A percentile compares a stretch with the other conserved stretches of the same genome.
phyloP scores from a whole-genome alignment of 2,888 invertebrate species.

The Tupiocoris notatus region DNA sequence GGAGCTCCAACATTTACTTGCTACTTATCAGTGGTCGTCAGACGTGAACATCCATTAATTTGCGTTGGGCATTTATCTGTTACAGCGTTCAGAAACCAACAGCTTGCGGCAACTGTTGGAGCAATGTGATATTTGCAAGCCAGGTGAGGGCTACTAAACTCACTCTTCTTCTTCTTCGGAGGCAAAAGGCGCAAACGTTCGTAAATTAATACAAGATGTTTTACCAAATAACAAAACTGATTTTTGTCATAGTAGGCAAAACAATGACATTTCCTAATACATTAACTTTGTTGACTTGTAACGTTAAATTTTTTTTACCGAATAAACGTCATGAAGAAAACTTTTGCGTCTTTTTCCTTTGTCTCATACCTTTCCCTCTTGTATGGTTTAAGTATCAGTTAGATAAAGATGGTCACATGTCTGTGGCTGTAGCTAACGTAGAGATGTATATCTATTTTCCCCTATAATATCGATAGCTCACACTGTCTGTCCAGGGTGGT shows the following conservation, averaged over 20 bases:
- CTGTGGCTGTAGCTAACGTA: no score
- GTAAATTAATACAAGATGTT: not conserved
- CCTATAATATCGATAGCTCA: no score
- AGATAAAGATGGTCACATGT: no score
- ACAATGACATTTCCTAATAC: not conserved
- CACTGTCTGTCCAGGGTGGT: no score
- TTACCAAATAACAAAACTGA: not conserved
- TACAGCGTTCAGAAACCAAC: constrained; percentile 64
- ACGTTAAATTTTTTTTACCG: constrained; percentile 5
- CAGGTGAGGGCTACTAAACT: constrained; percentile 49
- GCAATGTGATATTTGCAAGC: constrained; percentile 72
- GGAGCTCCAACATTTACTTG: no score
- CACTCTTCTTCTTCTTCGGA: constrained; percentile 49
- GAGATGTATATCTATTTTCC: no score
- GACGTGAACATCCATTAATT: no score
- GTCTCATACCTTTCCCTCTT: not conserved
- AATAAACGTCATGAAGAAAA: constrained; percentile 23
- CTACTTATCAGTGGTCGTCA: no score
- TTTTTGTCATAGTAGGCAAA: constrained; percentile 7
- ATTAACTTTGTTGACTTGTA: constrained; percentile 26
- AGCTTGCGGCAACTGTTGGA: constrained; percentile 69
- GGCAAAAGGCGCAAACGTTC: constrained; percentile 47
- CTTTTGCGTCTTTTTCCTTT: constrained; percentile 46
- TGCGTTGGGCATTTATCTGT: constrained; percentile 41
- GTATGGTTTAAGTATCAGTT: no score